Evolutionary conservation across 2,888 invertebrate genomes (phyloP).

Genomic region (Clepsis dumicolana): DNA sequence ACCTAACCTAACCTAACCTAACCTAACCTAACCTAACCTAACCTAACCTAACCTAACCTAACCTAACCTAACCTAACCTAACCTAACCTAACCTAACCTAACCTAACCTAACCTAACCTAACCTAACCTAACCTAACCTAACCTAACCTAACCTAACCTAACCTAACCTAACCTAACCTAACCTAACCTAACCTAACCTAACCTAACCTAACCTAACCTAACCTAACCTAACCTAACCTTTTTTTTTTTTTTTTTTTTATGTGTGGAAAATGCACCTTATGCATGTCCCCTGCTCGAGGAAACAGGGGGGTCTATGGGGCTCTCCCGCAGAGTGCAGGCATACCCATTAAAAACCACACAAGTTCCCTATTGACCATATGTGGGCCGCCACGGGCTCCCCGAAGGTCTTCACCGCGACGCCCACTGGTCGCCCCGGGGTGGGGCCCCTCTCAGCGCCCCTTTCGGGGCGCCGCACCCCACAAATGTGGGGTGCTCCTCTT

Average conservation of each 20-base stretch:
- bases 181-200: conserved; percentile 46
- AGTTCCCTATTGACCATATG: too few relatives aligned
- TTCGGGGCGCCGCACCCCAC: too few relatives aligned
- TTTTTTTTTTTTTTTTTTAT: too few relatives aligned
- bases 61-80: conserved; percentile 43
- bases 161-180: conserved; percentile 36
- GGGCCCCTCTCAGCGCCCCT: too few relatives aligned
- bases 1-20: conserved; percentile 44
- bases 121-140: conserved; percentile 41
- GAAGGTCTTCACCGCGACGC: too few relatives aligned
- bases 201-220: conserved; percentile 34
- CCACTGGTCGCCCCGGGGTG: too few relatives aligned
- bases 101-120: conserved; percentile 42
- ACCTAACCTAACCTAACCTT: conserved; percentile 34
- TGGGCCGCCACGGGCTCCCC: too few relatives aligned
- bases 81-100: conserved; percentile 45
- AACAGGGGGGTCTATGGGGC: too few relatives aligned
- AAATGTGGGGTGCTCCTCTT: conserved; percentile 20
- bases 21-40: conserved; percentile 39
- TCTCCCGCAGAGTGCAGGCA: too few relatives aligned
- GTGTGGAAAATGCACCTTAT: too few relatives aligned
- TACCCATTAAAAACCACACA: too few relatives aligned
- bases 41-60: conserved; percentile 44
- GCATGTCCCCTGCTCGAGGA: too few relatives aligned
- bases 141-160: conserved; percentile 38